Base-by-base conservation (phyloP, 2,797 vertebrate genomes). In the Microchirus variegatus region DNA sequence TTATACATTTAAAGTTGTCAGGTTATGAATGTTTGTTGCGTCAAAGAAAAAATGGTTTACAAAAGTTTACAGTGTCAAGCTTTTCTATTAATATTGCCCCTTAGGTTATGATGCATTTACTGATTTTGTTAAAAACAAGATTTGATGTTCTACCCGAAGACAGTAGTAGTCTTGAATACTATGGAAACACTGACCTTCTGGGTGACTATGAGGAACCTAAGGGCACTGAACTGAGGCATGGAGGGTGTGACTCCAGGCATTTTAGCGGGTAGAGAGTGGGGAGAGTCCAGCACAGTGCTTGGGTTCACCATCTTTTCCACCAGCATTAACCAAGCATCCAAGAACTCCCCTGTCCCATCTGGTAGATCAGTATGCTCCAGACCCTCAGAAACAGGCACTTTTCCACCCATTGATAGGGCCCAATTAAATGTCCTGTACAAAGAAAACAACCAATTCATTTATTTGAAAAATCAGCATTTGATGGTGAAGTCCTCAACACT, bases 241-340 rank as follows among this genome's bases (percentile, higher is more conserved):
- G 93, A 95, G 22, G 92, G 86, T 13, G 93, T 95, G 70, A 95
- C 93, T 1, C 96, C 96, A 10, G 94, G 94, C 86, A 96, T 95
- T 85, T 95, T 95, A 65, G 93, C 93, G 15, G 97, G 97, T 68
- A 98, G 80, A 0, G 96, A 96, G 78, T 98, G 97, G 19, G 97
- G 97, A 0, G 97, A 98, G 81, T 98, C 97, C 82, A 98, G 88
- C 66, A 98, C 97, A 0, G 97, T 98, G 78, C 95, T 98, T 58
- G 97, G 97, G 81, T 98, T 98, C 80, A 98, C 97, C 97, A 98
- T 98, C 85, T 98, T 98, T 89, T 98, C 97, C 80, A 98, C 97
- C 72, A 98, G 82, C 97, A 98, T 98, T 26, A 98, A 91, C 97
- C 97, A 98, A 10, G 97, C 97, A 62, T 98, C 97, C 73, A 98